A percentile compares a stretch with the other conserved stretches of the same genome.
Conservation (phyloP, 37 sponge, comb jelly and placozoan species). For the Oscarella lobularis region DNA sequence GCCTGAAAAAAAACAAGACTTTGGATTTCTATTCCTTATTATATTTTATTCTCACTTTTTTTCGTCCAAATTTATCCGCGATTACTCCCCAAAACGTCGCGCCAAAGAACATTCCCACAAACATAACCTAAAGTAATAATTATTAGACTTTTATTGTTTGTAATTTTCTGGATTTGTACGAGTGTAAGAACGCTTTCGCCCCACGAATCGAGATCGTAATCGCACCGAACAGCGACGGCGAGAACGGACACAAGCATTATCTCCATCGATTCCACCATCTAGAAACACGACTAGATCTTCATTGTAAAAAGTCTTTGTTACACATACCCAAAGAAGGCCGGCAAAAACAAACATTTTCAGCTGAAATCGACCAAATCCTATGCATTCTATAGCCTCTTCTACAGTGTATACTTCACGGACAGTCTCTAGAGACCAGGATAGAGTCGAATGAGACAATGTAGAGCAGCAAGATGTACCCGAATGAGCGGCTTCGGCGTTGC, state of each 20-base stretch:
- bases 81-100: not conserved
- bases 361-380: not conserved
- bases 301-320: not conserved
- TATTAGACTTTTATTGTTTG: too few relatives aligned
- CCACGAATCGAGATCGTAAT: slow-evolving; percentile 11
- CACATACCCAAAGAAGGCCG: not conserved
- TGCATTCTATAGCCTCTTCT: slow-evolving; percentile 9
- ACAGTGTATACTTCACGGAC: slow-evolving; percentile 33
- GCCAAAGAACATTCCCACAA: not conserved
- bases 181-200: slow-evolving; percentile 9
- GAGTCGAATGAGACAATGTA: too few relatives aligned
- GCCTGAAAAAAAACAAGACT: slow-evolving; percentile 1
- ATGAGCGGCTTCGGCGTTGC: too few relatives aligned
- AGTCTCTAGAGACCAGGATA: too few relatives aligned
- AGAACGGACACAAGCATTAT: slow-evolving; percentile 14
- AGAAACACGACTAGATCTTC: not conserved
- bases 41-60: not conserved
- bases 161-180: too few relatives aligned
- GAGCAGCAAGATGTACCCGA: too few relatives aligned
- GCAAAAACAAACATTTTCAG: not conserved
- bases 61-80: not conserved
- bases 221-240: slow-evolving; percentile 13
- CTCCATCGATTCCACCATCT: slow-evolving; percentile 26
- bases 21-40: not conserved
- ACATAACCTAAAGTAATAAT: not conserved